Conservation (phyloP, 2,113 vertebrate species). For the Ciconia stormi region DNA sequence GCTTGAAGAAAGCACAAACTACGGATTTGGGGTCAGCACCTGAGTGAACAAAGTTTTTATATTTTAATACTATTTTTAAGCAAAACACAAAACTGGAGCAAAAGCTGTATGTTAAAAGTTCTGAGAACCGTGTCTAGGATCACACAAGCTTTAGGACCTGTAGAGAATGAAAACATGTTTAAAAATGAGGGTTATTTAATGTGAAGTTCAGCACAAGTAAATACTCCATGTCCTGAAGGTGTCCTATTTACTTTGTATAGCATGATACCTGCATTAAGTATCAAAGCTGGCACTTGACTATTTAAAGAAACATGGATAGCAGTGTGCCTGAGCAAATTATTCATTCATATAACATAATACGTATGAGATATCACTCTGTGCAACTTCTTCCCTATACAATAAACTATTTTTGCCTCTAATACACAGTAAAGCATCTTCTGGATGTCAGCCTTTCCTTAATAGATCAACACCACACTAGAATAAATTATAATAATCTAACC, state of each 20-base stretch:
- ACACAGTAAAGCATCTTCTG: neutral
- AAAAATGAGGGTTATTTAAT: neutral
- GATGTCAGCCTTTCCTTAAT: neutral
- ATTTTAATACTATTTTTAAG: neutral
- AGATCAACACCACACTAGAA: neutral
- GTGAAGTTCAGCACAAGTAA: neutral
- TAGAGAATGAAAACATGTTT: accelerated
- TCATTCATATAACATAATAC: neutral
- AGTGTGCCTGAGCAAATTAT: neutral
- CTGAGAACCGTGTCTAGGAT: accelerated
- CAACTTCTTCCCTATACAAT: neutral
- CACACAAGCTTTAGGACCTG: neutral
- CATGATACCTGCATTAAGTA: neutral
- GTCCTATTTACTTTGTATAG: neutral
- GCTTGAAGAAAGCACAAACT: constrained; percentile 97
- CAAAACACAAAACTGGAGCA: neutral
- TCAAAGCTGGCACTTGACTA: neutral
- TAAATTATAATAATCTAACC: neutral
- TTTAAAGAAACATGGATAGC: neutral
- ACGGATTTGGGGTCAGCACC: constrained; percentile 98
- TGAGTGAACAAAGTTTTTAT: constrained; percentile 21
- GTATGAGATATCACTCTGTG: neutral
- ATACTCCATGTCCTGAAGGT: neutral
- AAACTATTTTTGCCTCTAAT: neutral
- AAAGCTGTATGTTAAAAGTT: neutral